Evolutionary conservation across 92 coral and sea anemone species (phyloP).

Genomic region (Palythoa heliodiscus): DNA sequence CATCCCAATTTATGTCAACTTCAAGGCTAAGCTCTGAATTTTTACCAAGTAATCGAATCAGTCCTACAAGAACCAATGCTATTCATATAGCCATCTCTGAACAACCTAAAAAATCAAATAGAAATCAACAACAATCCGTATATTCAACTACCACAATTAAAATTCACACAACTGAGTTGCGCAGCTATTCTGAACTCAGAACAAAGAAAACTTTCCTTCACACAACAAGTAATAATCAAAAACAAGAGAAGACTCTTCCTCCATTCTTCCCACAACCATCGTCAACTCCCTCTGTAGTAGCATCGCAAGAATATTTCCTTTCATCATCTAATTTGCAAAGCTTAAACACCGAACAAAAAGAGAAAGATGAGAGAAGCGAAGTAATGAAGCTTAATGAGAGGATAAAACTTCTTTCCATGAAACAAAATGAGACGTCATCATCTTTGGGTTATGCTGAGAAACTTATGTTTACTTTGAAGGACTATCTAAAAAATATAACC

Average conservation of each 20-base stretch:
- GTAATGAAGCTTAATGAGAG: constrained; percentile 35
- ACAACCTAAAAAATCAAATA: background rate
- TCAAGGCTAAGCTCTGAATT: background rate
- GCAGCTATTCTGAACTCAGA: background rate
- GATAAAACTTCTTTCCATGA: constrained; percentile 45
- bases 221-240: background rate
- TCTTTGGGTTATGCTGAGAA: constrained; percentile 49
- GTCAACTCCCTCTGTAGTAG: background rate
- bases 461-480: constrained; percentile 40
- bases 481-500: constrained; percentile 48
- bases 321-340: background rate
- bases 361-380: constrained; percentile 10
- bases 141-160: background rate
- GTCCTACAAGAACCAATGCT: background rate
- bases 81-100: background rate
- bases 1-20: background rate
- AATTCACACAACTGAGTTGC: background rate
- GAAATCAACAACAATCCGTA: background rate
- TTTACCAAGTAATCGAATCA: background rate
- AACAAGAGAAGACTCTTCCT: background rate
- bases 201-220: background rate
- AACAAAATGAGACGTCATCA: constrained; percentile 59
- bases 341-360: background rate
- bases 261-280: background rate
- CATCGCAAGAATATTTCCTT: background rate